A percentile compares a stretch with the other conserved stretches of the same genome.
phyloP scores from a whole-genome alignment of 2,888 invertebrate genomes.

The Gibbula magus region DNA sequence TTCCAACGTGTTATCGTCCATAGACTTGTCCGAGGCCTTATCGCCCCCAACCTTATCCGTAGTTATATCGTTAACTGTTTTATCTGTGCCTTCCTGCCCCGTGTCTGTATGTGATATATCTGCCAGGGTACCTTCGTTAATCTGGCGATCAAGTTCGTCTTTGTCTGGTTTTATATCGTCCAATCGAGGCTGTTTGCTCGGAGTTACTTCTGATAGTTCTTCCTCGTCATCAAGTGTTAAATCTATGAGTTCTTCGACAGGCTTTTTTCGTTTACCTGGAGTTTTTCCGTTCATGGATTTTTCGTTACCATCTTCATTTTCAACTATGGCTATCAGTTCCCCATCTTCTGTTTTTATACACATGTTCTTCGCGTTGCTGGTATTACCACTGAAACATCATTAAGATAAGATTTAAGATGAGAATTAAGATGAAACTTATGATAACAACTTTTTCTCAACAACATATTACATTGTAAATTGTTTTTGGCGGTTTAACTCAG shows the following conservation, averaged over 20 bases:
- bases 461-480: background rate
- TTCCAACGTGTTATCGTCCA: background rate
- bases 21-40: background rate
- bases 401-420: too few species aligned
- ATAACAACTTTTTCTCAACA: background rate
- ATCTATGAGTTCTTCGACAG: slow-evolving; percentile 37
- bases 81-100: background rate
- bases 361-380: slow-evolving; percentile 31
- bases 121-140: background rate
- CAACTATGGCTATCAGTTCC: slow-evolving; percentile 47
- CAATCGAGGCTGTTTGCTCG: background rate
- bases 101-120: background rate
- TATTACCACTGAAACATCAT: too few species aligned
- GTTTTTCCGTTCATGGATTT: background rate
- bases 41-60: slow-evolving; percentile 32
- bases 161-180: slow-evolving; percentile 32
- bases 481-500: too few species aligned
- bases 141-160: slow-evolving; percentile 23
- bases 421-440: too few species aligned
- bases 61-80: slow-evolving; percentile 31
- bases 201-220: background rate
- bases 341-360: slow-evolving; percentile 61
- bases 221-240: slow-evolving; percentile 43
- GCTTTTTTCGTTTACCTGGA: background rate
- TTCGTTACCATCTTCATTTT: slow-evolving; percentile 20